Evolutionary conservation across 2,113 vertebrate species (phyloP), one percentile per base, ranked within the genome.

Genomic region (Gymnorhina tibicen): DNA sequence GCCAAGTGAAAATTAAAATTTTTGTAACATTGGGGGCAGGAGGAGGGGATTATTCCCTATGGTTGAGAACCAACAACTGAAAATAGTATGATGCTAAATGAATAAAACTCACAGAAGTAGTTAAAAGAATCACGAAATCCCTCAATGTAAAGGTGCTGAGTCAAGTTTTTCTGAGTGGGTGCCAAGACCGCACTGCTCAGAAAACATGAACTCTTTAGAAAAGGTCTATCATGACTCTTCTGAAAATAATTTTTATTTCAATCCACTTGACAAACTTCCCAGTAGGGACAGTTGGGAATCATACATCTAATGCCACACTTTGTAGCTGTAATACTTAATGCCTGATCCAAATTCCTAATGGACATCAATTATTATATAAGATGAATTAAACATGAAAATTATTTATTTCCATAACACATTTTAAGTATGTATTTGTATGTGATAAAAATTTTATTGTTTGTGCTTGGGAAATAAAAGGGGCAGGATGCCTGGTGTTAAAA

Each of bases 301-400:
- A 52, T 14, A 67, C 11, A 50, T 23, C 27, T 41, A 79, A 1
- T 32, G 27, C 17, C 32, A 33, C 11, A 7, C 10, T 18, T n/a
- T 2, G 1, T 28, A 89, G 60, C 47, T 83, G 11, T 66, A 18
- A 18, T 11, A 70, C 42, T 62, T 42, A 55, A 53, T 23, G 27
- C 17, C 56, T 56, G 56, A 41, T 28, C 73, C 47, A 56, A 67
- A 73, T n/a, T 33, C 66, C 64, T 63, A 52, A 85, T 5, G 28
- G 44, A 32, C 42, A 47, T 26, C 64, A 79, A 27, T 72, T 92
- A 82, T 28, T 68, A 56, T 13, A 39, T 11, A 39, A 84, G 20
- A 67, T 89, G 16, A 93, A 95, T 91, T 95, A 94, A 92, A 91
- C 60, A 82, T 58, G 22, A 84, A 84, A 35, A 52, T 72, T 67